Conservation (phyloP, 2,113 vertebrate species). For the Coracopsis vasa region DNA sequence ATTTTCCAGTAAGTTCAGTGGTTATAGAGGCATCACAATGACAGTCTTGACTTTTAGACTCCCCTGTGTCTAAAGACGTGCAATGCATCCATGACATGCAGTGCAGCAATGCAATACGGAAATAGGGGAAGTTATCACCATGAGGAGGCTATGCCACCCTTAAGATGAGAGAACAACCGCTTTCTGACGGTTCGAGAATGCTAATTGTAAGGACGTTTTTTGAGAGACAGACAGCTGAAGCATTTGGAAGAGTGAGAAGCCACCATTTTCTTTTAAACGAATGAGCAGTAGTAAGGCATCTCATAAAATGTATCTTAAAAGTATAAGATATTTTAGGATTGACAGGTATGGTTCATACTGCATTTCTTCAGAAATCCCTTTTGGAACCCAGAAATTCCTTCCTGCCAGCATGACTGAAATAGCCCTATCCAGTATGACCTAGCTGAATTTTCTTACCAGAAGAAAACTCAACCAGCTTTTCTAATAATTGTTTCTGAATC, state of each 20-base stretch:
- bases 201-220: background rate
- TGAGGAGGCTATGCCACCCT: background rate
- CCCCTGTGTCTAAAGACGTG: background rate
- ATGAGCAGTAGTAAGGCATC: background rate
- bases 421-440: background rate
- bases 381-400: background rate
- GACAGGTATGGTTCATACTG: background rate
- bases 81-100: background rate
- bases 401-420: background rate
- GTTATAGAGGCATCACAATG: background rate
- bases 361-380: background rate
- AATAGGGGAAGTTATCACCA: background rate
- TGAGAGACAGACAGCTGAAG: background rate
- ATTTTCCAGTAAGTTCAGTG: background rate
- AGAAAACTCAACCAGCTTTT: background rate
- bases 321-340: background rate
- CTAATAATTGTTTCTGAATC: background rate
- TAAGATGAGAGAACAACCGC: background rate
- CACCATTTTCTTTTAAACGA: background rate
- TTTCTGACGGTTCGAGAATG: background rate
- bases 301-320: background rate
- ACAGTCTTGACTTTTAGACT: background rate
- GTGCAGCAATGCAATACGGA: background rate
- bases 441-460: background rate
- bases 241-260: background rate